phyloP scores from a whole-genome alignment of 1,140 invertebrate species.

The Heterodera schachtii region DNA sequence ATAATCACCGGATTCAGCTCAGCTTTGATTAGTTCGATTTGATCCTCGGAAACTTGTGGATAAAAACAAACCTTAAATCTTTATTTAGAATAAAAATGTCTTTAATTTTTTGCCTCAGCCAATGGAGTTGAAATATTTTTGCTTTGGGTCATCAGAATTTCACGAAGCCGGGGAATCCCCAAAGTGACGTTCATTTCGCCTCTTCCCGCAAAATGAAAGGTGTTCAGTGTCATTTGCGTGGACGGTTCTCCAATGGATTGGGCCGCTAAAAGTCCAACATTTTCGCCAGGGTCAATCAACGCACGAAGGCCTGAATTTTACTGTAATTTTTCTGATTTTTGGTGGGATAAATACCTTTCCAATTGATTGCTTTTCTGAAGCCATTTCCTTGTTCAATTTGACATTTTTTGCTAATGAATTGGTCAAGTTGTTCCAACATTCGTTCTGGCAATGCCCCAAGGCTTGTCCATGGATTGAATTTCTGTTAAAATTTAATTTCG shows the following conservation, averaged over 20 bases:
- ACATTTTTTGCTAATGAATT: slow-evolving; percentile 26
- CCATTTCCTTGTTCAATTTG: neutral
- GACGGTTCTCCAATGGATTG: slow-evolving; percentile 96
- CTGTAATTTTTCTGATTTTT: slow-evolving; percentile 16
- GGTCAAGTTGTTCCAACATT: slow-evolving; percentile 52
- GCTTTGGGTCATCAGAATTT: slow-evolving; percentile 94
- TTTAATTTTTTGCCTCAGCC: slow-evolving; percentile 79
- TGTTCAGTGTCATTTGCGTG: slow-evolving; percentile 99
- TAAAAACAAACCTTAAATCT: slow-evolving; percentile 46
- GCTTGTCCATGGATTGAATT: slow-evolving; percentile 39
- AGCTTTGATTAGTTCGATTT: slow-evolving; percentile 71
- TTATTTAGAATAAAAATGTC: neutral
- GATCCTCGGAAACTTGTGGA: slow-evolving; percentile 67
- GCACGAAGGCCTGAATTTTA: slow-evolving; percentile 72
- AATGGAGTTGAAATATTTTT: slow-evolving; percentile 88
- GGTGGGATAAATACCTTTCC: slow-evolving; percentile 53
- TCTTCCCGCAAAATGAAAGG: slow-evolving; percentile 98
- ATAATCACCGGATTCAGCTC: slow-evolving; percentile 58
- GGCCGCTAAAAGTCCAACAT: slow-evolving; percentile 91
- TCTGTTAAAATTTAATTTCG: neutral
- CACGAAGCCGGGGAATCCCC: slow-evolving; percentile 85
- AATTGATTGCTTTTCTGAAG: slow-evolving; percentile 51
- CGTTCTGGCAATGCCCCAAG: slow-evolving; percentile 62
- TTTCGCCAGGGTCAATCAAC: slow-evolving; percentile 84
- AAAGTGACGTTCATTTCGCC: slow-evolving; percentile 98